phyloP scores from a whole-genome alignment of 2,113 vertebrate genomes.

The Ageneiosus marmoratus region DNA sequence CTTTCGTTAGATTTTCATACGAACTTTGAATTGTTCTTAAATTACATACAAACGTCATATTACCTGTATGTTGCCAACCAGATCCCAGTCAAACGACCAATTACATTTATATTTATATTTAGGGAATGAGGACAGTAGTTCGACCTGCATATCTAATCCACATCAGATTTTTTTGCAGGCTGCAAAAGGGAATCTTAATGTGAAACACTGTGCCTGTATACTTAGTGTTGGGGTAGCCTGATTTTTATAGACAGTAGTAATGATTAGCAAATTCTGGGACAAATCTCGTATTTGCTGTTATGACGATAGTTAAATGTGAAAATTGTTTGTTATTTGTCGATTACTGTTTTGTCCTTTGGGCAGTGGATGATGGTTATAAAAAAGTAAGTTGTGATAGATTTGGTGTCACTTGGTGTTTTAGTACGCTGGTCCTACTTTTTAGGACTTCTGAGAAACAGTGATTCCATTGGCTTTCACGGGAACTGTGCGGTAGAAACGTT shows the following conservation, averaged over 20 bases:
- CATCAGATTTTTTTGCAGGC: background rate
- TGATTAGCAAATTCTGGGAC: background rate
- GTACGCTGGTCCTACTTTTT: background rate
- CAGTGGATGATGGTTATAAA: background rate
- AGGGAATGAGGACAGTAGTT: background rate
- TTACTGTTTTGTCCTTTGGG: background rate
- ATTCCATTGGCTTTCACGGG: background rate
- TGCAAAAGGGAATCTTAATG: background rate
- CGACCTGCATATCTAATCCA: background rate
- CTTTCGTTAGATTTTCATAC: background rate
- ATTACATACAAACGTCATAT: background rate
- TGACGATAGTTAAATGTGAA: background rate
- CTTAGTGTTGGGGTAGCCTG: too few relatives aligned
- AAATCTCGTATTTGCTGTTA: background rate
- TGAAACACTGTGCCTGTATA: background rate
- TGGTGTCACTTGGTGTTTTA: background rate
- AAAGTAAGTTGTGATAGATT: background rate
- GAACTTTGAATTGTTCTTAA: background rate
- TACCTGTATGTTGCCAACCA: background rate
- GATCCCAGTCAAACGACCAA: too few relatives aligned
- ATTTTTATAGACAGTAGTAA: background rate
- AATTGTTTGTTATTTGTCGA: background rate
- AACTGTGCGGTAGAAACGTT: background rate
- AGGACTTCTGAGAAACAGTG: background rate
- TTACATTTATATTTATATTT: background rate